Percentiles rank a stretch among this genome's conserved stretches.
Evolutionary conservation across 2,113 vertebrate genomes (phyloP).

Genomic region (Arizona elegans): DNA sequence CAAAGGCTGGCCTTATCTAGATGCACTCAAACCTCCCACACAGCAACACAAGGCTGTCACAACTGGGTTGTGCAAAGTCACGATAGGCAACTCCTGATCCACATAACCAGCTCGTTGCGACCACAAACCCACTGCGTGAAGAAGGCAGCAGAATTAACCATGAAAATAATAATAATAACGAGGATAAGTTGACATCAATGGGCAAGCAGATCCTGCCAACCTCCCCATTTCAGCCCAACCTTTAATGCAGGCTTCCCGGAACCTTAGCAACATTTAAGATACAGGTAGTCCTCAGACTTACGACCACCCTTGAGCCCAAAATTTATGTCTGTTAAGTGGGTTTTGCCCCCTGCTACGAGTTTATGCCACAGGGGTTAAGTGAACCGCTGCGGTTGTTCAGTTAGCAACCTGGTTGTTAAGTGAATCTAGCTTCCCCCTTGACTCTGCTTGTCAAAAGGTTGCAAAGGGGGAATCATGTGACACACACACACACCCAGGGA

Average conservation of each 20-base stretch:
- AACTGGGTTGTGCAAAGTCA: background rate
- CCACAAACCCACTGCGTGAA: background rate
- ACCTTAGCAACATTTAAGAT: background rate
- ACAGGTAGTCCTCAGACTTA: background rate
- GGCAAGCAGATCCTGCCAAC: background rate
- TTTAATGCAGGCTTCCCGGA: background rate
- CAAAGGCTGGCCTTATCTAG: background rate
- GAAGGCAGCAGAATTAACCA: background rate
- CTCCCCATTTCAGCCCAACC: background rate
- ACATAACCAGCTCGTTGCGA: background rate
- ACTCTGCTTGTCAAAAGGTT: too few species aligned
- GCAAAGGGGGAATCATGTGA: too few species aligned
- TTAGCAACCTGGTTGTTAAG: background rate
- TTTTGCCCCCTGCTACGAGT: too few species aligned
- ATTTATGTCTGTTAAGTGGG: background rate
- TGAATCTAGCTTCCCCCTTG: too few species aligned
- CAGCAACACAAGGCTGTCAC: background rate
- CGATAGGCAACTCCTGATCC: background rate
- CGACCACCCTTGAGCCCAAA: background rate
- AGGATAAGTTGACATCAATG: background rate
- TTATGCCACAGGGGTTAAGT: too few species aligned
- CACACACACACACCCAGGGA: too few species aligned
- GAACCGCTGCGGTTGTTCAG: background rate
- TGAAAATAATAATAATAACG: background rate
- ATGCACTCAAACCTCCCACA: background rate